Evolutionary conservation across 2,797 vertebrate genomes (phyloP).

Genomic region (Acanthurus lineatus): DNA sequence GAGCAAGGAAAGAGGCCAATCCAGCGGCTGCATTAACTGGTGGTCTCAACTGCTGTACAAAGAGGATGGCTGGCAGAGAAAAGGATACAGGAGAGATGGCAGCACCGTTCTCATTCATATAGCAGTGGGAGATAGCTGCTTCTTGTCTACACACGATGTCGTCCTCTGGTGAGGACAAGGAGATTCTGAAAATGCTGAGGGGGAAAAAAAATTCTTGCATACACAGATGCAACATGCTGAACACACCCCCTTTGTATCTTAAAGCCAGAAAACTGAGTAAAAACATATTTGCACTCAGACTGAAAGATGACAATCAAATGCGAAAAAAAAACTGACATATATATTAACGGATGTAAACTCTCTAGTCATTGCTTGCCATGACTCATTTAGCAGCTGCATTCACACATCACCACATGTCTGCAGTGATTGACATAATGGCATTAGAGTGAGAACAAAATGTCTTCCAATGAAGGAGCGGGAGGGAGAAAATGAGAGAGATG

Average conservation of each 20-base stretch:
- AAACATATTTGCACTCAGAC: conserved; percentile 42
- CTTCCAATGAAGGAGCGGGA: conserved; percentile 78
- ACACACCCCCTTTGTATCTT: not conserved
- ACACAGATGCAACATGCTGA: not conserved
- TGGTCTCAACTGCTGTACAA: conserved; percentile 75
- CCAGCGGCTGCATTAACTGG: conserved; percentile 82
- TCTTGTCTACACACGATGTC: conserved; percentile 36
- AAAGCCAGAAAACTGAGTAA: conserved; percentile 16
- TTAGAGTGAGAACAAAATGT: conserved; percentile 87
- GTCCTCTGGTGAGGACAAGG: conserved; percentile 29
- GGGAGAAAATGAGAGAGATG: conserved; percentile 76
- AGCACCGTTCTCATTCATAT: conserved; percentile 58
- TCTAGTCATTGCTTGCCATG: conserved; percentile 68
- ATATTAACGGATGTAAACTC: conserved; percentile 70
- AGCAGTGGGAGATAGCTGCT: conserved; percentile 39
- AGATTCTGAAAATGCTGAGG: conserved; percentile 28
- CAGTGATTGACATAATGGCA: conserved; percentile 85
- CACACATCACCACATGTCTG: conserved; percentile 82
- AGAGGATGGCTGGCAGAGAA: conserved; percentile 69
- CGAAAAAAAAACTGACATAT: conserved; percentile 39
- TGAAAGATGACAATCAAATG: conserved; percentile 55
- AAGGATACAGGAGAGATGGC: conserved; percentile 56
- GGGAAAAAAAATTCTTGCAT: conserved; percentile 3
- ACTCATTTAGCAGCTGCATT: conserved; percentile 82
- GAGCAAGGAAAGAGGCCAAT: conserved; percentile 84